Conservation (phyloP, 2,113 vertebrate species). For the Promerops cafer region DNA sequence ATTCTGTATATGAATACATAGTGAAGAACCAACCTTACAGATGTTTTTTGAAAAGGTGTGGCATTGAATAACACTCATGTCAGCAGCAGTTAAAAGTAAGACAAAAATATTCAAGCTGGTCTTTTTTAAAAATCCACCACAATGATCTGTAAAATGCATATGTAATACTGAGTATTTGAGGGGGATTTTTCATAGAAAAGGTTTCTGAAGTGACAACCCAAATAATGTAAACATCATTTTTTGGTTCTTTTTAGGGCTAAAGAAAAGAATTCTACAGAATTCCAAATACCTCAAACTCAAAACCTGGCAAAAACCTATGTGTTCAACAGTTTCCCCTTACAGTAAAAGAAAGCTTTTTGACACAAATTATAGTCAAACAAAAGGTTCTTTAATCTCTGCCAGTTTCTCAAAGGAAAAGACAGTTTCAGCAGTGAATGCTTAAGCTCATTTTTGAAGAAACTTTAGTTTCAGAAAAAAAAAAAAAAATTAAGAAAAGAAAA, state of each 20-base stretch:
- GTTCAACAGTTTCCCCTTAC: neutral
- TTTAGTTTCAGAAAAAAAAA: neutral
- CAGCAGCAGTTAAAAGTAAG: neutral
- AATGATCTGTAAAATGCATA: neutral
- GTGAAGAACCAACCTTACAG: neutral
- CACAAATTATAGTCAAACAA: neutral
- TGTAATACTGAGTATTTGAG: neutral
- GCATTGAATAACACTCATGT: neutral
- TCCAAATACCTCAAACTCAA: neutral
- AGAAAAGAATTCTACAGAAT: neutral
- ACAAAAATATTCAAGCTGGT: neutral
- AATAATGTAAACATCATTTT: neutral
- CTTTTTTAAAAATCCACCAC: neutral
- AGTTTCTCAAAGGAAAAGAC: neutral
- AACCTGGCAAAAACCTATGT: neutral
- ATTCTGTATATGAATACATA: too few relatives aligned
- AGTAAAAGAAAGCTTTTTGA: constrained; percentile 8
- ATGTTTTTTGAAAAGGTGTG: neutral
- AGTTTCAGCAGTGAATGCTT: neutral
- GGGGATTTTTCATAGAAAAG: neutral
- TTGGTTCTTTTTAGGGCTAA: neutral
- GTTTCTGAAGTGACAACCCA: neutral
- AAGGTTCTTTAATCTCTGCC: neutral
- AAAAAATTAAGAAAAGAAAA: too few relatives aligned
- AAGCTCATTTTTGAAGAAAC: neutral